These are phyloP conservation scores for Galeopsomyia nigrocyanea DNA, from an alignment of 2,888 invertebrate genomes.

Conservation along the genomic window DNA sequence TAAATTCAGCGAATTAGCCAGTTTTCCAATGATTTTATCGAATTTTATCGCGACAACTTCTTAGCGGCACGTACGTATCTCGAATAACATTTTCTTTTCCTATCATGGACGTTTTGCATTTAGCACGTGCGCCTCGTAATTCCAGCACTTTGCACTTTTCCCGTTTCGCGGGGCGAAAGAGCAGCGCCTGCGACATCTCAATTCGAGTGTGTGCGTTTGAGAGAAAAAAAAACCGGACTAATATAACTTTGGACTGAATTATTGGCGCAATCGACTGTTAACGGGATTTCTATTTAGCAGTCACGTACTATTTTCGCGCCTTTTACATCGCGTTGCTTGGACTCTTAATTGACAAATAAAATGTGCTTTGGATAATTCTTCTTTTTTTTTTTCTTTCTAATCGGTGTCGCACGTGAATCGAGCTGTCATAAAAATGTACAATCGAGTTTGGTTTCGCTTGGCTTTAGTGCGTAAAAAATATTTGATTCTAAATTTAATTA, in stretches of 20 bases:
- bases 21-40: too few species aligned
- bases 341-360: conserved; percentile 39
- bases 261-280: conserved; percentile 14
- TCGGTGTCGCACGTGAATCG: too few species aligned
- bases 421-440: not conserved
- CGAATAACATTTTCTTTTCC: too few species aligned
- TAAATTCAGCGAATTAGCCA: too few species aligned
- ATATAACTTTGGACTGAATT: conserved; percentile 13
- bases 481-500: too few species aligned
- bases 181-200: not conserved
- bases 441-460: not conserved
- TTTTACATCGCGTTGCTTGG: conserved; percentile 21
- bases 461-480: too few species aligned
- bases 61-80: too few species aligned
- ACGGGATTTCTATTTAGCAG: not conserved
- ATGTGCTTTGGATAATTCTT: not conserved
- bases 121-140: too few species aligned
- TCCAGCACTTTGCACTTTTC: too few species aligned
- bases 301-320: conserved; percentile 10
- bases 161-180: too few species aligned
- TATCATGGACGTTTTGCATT: too few species aligned
- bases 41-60: too few species aligned
- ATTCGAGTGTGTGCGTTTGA: not conserved
- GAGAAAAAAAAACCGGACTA: conserved; percentile 30
- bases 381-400: not conserved